Evolutionary conservation across 2,888 invertebrate species (phyloP).

Genomic region (Calliphora vomitoria): DNA sequence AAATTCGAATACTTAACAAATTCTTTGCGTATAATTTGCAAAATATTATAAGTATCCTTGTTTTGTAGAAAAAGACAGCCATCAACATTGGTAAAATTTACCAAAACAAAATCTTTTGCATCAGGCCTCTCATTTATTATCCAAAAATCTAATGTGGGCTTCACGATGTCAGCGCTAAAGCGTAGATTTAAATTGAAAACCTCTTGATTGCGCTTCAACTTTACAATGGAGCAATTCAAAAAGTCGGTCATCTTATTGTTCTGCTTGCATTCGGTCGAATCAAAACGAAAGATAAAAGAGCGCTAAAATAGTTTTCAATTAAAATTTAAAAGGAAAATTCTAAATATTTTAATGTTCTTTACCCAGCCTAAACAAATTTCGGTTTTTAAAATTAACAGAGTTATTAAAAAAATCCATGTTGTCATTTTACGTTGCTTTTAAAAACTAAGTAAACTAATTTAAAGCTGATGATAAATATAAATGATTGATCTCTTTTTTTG

Average conservation of each 20-base stretch:
- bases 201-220: slow-evolving; percentile 4
- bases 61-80: slow-evolving; percentile 48
- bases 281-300: slow-evolving; percentile 16
- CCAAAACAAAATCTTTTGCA: slow-evolving; percentile 12
- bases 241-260: slow-evolving; percentile 22
- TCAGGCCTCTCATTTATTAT: neutral
- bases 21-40: slow-evolving; percentile 52
- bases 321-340: neutral
- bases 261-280: slow-evolving; percentile 13
- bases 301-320: slow-evolving; percentile 15
- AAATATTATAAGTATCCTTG: slow-evolving; percentile 17
- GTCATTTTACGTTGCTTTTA: neutral
- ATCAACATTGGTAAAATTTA: slow-evolving; percentile 28
- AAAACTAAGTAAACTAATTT: neutral
- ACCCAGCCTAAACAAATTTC: slow-evolving; percentile 13
- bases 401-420: neutral
- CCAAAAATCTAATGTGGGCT: slow-evolving; percentile 5
- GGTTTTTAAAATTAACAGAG: neutral
- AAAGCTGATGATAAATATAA: too few species aligned
- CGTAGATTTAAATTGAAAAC: slow-evolving; percentile 24
- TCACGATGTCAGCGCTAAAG: neutral
- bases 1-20: slow-evolving; percentile 54
- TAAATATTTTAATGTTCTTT: neutral
- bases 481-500: neutral
- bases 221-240: slow-evolving; percentile 9